Evolutionary conservation across 2,113 vertebrate species (phyloP).

Genomic region (Tamias sibiricus): DNA sequence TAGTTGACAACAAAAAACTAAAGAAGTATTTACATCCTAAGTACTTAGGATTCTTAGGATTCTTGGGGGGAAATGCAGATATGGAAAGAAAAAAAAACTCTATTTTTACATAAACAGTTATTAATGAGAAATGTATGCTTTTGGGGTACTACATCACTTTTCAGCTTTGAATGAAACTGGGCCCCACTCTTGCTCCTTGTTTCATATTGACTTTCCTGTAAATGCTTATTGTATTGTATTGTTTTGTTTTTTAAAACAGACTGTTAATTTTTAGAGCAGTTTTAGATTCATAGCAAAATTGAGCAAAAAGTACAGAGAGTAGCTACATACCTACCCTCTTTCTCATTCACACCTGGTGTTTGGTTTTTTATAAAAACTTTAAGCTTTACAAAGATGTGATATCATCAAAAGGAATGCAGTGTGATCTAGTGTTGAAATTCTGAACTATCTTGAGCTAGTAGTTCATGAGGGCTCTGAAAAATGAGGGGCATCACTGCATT

Average conservation of each 20-base stretch:
- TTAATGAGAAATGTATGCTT: background rate
- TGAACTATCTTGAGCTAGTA: background rate
- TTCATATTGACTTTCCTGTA: background rate
- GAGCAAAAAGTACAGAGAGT: background rate
- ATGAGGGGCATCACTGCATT: background rate
- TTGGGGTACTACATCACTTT: background rate
- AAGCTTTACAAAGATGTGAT: background rate
- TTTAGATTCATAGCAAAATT: background rate
- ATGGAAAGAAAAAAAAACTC: background rate
- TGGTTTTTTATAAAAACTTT: background rate
- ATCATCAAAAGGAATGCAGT: background rate
- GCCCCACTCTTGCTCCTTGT: background rate
- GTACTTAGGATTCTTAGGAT: background rate
- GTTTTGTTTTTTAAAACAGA: background rate
- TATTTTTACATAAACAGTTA: background rate
- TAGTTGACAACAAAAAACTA: background rate
- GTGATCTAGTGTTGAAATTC: background rate
- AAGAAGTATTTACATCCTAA: background rate
- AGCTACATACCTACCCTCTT: fast-evolving
- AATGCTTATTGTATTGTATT: background rate
- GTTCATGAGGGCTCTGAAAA: background rate
- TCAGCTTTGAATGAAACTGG: background rate
- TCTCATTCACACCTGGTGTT: background rate
- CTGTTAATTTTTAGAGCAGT: background rate
- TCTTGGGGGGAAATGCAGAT: background rate